Conservation (phyloP, 2,888 invertebrate genomes). For the Salticus scenicus region DNA sequence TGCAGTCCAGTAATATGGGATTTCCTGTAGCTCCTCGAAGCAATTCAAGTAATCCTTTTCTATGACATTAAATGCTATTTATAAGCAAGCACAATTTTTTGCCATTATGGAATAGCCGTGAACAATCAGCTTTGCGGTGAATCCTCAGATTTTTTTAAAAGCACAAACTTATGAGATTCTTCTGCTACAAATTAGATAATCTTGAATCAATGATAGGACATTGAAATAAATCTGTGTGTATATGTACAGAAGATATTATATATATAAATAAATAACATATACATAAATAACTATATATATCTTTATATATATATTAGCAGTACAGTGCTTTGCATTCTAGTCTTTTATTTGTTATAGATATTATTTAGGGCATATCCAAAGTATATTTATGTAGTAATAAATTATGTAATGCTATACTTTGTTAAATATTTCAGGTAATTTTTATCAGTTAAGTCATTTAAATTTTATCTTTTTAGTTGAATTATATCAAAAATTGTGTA, state of each 20-base stretch:
- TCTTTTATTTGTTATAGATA: constrained; percentile 36
- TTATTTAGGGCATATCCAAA: not conserved
- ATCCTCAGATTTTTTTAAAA: constrained; percentile 43
- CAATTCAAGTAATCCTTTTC: constrained; percentile 64
- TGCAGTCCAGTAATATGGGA: constrained; percentile 44
- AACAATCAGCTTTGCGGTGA: constrained; percentile 43
- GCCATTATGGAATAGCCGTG: constrained; percentile 38
- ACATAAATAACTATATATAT: constrained; percentile 44
- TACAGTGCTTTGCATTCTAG: constrained; percentile 66
- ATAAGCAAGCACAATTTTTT: not conserved
- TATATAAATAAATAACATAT: constrained; percentile 49
- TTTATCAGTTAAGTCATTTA: constrained; percentile 35
- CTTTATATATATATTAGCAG: constrained; percentile 41
- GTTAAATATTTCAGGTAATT: not conserved
- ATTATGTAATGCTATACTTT: not conserved
- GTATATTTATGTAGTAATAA: not conserved
- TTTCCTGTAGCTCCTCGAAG: constrained; percentile 54
- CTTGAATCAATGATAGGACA: not conserved
- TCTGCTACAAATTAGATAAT: not conserved
- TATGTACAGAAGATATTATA: constrained; percentile 60
- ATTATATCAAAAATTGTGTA: constrained; percentile 26
- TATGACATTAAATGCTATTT: constrained; percentile 49
- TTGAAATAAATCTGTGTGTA: constrained; percentile 32
- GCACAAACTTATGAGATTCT: constrained; percentile 24
- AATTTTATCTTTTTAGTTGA: constrained; percentile 37